Percentiles rank a stretch among this genome's conserved stretches.
Evolutionary conservation across 2,888 invertebrate species (phyloP).

Genomic region (Nezara viridula): DNA sequence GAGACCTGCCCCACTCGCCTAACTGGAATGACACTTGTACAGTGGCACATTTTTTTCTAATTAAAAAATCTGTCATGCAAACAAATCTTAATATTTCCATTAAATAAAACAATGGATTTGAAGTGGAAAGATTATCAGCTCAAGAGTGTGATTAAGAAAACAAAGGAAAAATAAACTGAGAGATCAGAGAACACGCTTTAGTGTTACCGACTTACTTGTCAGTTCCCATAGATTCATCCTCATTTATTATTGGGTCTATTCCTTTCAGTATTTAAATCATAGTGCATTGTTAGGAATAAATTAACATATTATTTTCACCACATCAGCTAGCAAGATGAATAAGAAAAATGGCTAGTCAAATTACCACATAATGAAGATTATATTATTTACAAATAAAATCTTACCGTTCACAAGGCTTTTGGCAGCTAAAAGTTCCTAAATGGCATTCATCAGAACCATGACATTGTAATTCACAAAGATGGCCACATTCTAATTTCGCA

Average conservation of each 20-base stretch:
- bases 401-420: slow-evolving; percentile 72
- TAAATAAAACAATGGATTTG: too few species aligned
- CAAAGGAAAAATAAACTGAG: too few species aligned
- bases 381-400: slow-evolving; percentile 30
- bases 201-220: too few species aligned
- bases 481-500: slow-evolving; percentile 73
- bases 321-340: background rate
- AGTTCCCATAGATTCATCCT: background rate
- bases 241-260: too few species aligned
- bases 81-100: too few species aligned
- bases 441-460: slow-evolving; percentile 75
- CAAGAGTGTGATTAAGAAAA: background rate
- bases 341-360: background rate
- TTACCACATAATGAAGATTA: background rate
- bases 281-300: too few species aligned
- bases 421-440: slow-evolving; percentile 70
- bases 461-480: slow-evolving; percentile 75
- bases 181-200: too few species aligned
- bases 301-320: background rate
- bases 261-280: too few species aligned
- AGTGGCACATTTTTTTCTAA: too few species aligned
- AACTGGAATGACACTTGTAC: too few species aligned
- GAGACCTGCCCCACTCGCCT: too few species aligned
- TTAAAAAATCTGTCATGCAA: too few species aligned
- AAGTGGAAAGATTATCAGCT: background rate